Conservation (phyloP, 2,797 vertebrate genomes). For the Rhynchotus rufescens region DNA sequence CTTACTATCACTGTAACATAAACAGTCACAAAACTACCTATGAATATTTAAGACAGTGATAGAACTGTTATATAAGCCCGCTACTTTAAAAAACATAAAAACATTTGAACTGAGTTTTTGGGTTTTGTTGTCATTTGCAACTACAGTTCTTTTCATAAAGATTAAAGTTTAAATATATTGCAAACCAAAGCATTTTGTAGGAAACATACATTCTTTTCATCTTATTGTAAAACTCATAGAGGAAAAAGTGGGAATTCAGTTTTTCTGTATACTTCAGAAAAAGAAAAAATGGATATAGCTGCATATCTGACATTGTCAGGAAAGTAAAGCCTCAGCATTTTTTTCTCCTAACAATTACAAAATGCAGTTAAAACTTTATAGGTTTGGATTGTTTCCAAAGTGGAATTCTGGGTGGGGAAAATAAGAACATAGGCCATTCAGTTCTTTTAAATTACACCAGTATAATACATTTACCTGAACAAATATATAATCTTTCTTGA, state of each 20-base stretch:
- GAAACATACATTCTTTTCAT: not conserved
- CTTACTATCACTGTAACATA: not conserved
- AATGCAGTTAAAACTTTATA: not conserved
- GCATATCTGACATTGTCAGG: not conserved
- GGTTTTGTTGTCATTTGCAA: not conserved
- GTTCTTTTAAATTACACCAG: not conserved
- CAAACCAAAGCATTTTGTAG: not conserved
- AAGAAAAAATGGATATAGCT: not conserved
- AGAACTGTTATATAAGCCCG: not conserved
- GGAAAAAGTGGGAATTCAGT: not conserved
- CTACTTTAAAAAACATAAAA: not conserved
- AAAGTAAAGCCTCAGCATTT: not conserved
- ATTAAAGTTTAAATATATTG: slow-evolving; percentile 25
- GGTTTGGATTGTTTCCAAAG: not conserved
- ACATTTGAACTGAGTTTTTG: not conserved
- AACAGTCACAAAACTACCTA: not conserved
- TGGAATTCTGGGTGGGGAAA: not conserved
- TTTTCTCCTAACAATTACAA: not conserved
- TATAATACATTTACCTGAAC: not conserved
- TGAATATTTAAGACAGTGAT: not conserved
- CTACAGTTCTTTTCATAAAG: not conserved
- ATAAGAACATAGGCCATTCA: not conserved
- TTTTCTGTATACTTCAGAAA: not conserved
- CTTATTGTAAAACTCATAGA: not conserved
- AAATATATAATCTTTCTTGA: not conserved